A percentile compares a stretch with the other conserved stretches of the same genome.
These are phyloP conservation scores for Neopelma chrysocephalum DNA, from an alignment of 2,797 vertebrate species.

Conservation along the genomic window DNA sequence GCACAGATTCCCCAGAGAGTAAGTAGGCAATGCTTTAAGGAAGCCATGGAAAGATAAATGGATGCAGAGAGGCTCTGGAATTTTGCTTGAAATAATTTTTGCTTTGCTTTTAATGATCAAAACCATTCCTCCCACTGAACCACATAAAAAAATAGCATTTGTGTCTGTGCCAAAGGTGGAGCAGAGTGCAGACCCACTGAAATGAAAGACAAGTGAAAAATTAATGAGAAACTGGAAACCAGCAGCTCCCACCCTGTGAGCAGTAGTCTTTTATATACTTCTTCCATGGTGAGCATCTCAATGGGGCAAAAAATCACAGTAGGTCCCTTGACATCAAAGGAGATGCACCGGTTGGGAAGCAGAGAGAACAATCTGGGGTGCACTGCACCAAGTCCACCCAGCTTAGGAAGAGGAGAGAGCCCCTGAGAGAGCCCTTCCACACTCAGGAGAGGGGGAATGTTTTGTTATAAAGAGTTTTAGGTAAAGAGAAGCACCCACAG, in stretches of 20 bases:
- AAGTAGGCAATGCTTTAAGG: conserved; percentile 58
- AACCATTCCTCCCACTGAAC: conserved; percentile 65
- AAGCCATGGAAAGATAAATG: conserved; percentile 57
- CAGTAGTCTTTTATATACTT: conserved; percentile 50
- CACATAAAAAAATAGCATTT: conserved; percentile 59
- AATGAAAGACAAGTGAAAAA: conserved; percentile 56
- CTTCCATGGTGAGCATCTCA: conserved; percentile 49
- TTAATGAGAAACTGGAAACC: conserved; percentile 59
- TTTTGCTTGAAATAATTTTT: conserved; percentile 64
- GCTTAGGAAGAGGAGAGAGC: background rate
- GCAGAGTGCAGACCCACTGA: conserved; percentile 33
- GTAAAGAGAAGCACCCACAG: background rate
- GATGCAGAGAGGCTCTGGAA: conserved; percentile 52
- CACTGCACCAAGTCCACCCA: background rate
- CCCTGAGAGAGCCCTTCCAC: background rate
- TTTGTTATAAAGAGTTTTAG: background rate
- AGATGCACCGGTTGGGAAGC: background rate
- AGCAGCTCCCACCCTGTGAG: conserved; percentile 51
- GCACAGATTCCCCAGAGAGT: conserved; percentile 34
- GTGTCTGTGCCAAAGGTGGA: conserved; percentile 53
- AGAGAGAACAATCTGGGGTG: conserved; percentile 13
- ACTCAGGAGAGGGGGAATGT: background rate
- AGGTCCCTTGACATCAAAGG: conserved; percentile 58
- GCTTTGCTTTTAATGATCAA: conserved; percentile 67
- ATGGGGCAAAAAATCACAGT: conserved; percentile 52